Base-by-base conservation (phyloP, 2,113 vertebrate genomes). In the Acrocephalus arundinaceus region DNA sequence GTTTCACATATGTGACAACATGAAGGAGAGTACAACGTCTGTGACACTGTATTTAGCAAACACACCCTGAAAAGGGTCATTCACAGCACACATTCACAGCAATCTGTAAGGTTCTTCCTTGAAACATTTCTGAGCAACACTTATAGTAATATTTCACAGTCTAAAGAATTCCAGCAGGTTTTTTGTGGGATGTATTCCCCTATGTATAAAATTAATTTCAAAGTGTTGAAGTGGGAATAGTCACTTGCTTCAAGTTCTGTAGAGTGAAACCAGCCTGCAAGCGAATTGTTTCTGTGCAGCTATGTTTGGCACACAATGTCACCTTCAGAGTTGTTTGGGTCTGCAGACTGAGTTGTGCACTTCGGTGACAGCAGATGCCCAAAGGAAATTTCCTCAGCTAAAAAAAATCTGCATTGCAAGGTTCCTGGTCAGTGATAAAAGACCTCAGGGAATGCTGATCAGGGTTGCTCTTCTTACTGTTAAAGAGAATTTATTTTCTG, bases 221-320 rank as follows among this genome's bases (percentile, higher is more conserved):
- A 94, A 95, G 72, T 93, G 82, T 80, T 94, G 73, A 93, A 91
- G 41, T 81, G 85, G 73, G 77, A 95, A 83, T 68, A 88, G 39
- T 96, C 59, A 76, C 49, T 93, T 84, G 52, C 82, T 89, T 45
- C 82, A 83, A 91, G 43, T 59, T 94, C 76, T 90, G 35, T 30
- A 49, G 87, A 93, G 94, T 85, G 79, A 90, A 96, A 93, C 49
- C 88, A 96, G 81, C 93, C 94, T 67, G 31, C 41, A 85, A 79
- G 75, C 1, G 1, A 87, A 77, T 75, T 68, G 52, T 67, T 92
- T 93, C 51, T 92, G 31, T 66, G 67, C 74, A 75, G 66, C 89
- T 89, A 20, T 89, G 89, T 87, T 92, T 82, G 66, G 61, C 94
- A 91, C 75, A 95, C 91, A 95, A 65, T 87, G 90, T 97, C 96